These are phyloP conservation scores for Mesocricetus auratus DNA, from an alignment of 2,113 vertebrate genomes.

Conservation along the genomic window DNA sequence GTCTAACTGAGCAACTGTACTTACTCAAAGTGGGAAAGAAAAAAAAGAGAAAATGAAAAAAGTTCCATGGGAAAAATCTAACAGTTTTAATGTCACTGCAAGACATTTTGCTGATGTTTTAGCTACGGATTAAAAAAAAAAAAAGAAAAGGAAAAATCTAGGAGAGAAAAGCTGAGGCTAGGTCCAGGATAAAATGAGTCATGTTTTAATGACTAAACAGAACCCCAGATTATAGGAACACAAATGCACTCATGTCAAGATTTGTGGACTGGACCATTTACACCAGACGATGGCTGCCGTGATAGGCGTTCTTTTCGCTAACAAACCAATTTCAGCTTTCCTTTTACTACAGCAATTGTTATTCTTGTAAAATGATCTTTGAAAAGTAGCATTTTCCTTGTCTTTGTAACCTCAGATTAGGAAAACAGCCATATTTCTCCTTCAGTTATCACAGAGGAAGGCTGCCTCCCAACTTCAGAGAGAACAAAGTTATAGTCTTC, in stretches of 20 bases:
- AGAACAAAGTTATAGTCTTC: slow-evolving; percentile 69
- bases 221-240: slow-evolving; percentile 68
- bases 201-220: slow-evolving; percentile 67
- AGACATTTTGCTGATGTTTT: slow-evolving; percentile 34
- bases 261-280: not conserved
- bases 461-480: slow-evolving; percentile 52
- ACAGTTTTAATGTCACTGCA: slow-evolving; percentile 53
- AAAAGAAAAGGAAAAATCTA: too few species aligned
- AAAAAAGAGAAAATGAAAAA: slow-evolving; percentile 27
- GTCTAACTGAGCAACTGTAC: slow-evolving; percentile 42
- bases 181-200: slow-evolving; percentile 73
- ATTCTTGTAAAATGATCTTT: slow-evolving; percentile 71
- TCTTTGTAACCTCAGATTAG: slow-evolving; percentile 71
- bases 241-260: slow-evolving; percentile 60
- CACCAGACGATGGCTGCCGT: not conserved
- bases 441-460: slow-evolving; percentile 68
- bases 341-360: slow-evolving; percentile 61
- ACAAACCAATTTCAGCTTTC: slow-evolving; percentile 42
- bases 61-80: slow-evolving; percentile 63
- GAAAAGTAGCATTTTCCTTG: slow-evolving; percentile 68
- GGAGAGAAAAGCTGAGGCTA: slow-evolving; percentile 61
- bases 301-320: not conserved
- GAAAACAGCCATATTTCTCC: slow-evolving; percentile 63
- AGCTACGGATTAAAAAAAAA: slow-evolving; percentile 46
- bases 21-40: slow-evolving; percentile 45